Base-by-base conservation (phyloP, 2,888 invertebrate genomes). In the Acrocyrtus sp. region DNA sequence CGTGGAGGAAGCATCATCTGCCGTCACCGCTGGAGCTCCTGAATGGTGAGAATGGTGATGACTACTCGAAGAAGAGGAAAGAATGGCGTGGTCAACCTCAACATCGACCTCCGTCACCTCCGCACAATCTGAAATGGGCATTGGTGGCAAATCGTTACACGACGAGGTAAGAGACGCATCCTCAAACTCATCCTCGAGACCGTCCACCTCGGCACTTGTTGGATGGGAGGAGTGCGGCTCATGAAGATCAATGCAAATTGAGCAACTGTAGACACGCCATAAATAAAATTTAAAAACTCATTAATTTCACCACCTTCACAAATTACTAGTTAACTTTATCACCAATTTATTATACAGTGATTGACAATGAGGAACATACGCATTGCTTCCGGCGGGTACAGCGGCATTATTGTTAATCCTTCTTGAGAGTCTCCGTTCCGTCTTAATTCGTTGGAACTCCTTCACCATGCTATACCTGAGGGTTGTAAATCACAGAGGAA, bases 361-460 rank as follows among this genome's bases (percentile, higher is more conserved):
- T 34, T 56, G 2, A 21, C 3, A 12, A 21, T 34, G 34, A 51
- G 3, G 3, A 43, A 69, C 75, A 74, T 76, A 79, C 79, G 78
- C 73, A 74, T 79, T 79, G 79, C 74, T 78, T 76, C 76, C 74
- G 61, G 77, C 65, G 65, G 78, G 72, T 26, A 72, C 58, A 54
- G 74, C 77, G 34, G 78, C 78, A 68, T 79, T 79, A 72, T 79
- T 80, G 72, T 80, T 80, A 69, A 79, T 80, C 72, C 80, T 78
- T 60, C 79, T 75, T 22, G 80, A 80, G 60, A 80, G 72, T 62
- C 81, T 72, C 58, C 80, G 65, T 61, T 81, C 81, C 39, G 81
- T 81, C 70, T 81, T 81, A 53, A 81, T 81, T 53, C 81, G 66
- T 51, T 81, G 81, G 58, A 81, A 81, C 77, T 81, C 81, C 65